phyloP scores from a whole-genome alignment of 2,888 invertebrate genomes.

The Chalcis sispes region DNA sequence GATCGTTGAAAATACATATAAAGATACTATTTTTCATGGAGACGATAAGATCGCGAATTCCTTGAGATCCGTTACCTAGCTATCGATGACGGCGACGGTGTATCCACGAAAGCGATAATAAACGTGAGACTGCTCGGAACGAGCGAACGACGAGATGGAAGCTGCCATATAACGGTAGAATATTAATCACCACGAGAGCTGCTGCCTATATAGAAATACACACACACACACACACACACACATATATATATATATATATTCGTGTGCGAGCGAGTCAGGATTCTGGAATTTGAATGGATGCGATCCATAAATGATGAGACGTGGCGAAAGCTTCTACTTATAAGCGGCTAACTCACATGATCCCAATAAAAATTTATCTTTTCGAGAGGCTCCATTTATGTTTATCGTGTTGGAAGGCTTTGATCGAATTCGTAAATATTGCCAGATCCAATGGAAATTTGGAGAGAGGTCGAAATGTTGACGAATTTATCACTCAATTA shows the following conservation, averaged over 20 bases:
- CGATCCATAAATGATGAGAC: slow-evolving; percentile 74
- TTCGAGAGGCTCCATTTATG: slow-evolving; percentile 12
- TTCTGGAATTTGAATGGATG: slow-evolving; percentile 69
- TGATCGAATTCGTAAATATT: slow-evolving; percentile 27
- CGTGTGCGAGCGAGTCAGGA: slow-evolving; percentile 1
- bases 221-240: background rate
- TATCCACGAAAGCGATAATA: slow-evolving; percentile 54
- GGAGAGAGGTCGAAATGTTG: slow-evolving; percentile 10
- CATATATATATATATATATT: background rate
- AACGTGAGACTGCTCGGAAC: slow-evolving; percentile 56
- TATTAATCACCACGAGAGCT: slow-evolving; percentile 69
- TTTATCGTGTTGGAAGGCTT: background rate
- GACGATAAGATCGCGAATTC: slow-evolving; percentile 55
- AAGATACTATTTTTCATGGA: slow-evolving; percentile 51
- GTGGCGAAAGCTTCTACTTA: slow-evolving; percentile 72
- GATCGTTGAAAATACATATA: slow-evolving; percentile 47
- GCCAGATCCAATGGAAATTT: background rate
- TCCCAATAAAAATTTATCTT: slow-evolving; percentile 52
- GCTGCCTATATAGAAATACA: no score
- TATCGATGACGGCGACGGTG: slow-evolving; percentile 18
- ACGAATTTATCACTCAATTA: slow-evolving; percentile 32
- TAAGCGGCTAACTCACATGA: slow-evolving; percentile 21
- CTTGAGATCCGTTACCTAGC: slow-evolving; percentile 42
- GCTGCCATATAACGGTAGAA: slow-evolving; percentile 64
- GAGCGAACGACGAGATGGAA: slow-evolving; percentile 56